Conservation (phyloP, 2,113 vertebrate genomes). For the Scatophagus argus region DNA sequence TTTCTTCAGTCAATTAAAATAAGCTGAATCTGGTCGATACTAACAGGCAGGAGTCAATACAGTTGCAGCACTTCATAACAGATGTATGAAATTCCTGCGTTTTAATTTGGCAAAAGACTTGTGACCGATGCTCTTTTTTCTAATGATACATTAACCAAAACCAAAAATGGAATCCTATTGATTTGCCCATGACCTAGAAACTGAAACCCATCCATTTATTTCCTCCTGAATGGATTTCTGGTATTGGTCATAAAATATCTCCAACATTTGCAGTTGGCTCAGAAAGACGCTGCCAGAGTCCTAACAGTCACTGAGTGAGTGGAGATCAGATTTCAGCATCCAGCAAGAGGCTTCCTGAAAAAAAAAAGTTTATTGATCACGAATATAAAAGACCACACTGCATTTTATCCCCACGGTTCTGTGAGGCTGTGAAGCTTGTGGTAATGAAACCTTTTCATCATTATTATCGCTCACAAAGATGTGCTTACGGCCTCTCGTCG, state of each 20-base stretch:
- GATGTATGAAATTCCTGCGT: not conserved
- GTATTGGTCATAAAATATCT: not conserved
- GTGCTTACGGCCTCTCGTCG: not conserved
- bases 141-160: not conserved
- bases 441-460: not conserved
- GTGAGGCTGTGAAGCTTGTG: not conserved
- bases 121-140: not conserved
- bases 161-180: not conserved
- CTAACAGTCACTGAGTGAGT: not conserved
- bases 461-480: not conserved
- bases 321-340: constrained; percentile 28
- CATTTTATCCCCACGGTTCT: not conserved
- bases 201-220: not conserved
- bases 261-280: not conserved
- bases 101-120: not conserved
- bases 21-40: not conserved
- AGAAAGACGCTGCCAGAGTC: constrained; percentile 16
- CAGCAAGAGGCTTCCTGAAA: not conserved
- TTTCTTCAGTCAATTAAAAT: not conserved
- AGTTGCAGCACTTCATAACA: not conserved
- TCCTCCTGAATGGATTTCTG: not conserved
- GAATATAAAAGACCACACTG: not conserved
- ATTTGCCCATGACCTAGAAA: not conserved
- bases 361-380: constrained; percentile 6
- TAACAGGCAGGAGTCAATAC: not conserved